Percentiles rank a stretch among this genome's conserved stretches.
Conservation (phyloP, 2,888 invertebrate species). For the Cheilosia vulpina region DNA sequence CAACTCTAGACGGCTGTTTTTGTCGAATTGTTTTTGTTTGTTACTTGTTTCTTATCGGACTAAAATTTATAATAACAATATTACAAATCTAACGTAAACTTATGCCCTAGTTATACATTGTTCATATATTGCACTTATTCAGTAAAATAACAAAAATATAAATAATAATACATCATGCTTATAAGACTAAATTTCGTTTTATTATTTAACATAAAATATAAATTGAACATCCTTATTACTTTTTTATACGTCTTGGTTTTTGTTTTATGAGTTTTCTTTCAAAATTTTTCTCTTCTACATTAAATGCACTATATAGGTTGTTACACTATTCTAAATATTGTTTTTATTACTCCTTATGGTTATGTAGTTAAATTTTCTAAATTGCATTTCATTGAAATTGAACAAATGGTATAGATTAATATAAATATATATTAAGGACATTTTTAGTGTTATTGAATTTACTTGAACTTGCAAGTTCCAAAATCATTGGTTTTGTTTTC, state of each 20-base stretch:
- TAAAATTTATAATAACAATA: conserved; percentile 50
- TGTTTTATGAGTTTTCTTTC: not conserved
- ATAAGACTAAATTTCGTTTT: conserved; percentile 32
- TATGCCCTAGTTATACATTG: conserved; percentile 27
- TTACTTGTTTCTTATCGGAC: conserved; percentile 7
- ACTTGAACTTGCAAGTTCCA: conserved; percentile 37
- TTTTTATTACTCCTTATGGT: conserved; percentile 43
- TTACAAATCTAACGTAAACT: conserved; percentile 42
- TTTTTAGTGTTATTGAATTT: conserved; percentile 24
- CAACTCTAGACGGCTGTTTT: conserved; percentile 31
- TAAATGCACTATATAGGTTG: conserved; percentile 67
- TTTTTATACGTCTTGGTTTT: conserved; percentile 27
- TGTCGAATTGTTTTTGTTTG: conserved; percentile 25
- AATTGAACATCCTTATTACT: conserved; percentile 27
- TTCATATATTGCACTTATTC: conserved; percentile 58
- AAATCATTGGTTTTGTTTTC: conserved; percentile 50
- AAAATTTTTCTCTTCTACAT: conserved; percentile 61
- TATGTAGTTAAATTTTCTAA: conserved; percentile 64
- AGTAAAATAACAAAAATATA: conserved; percentile 38
- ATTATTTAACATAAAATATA: conserved; percentile 30
- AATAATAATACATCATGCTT: conserved; percentile 20
- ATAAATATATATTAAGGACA: conserved; percentile 42
- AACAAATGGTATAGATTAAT: conserved; percentile 73
- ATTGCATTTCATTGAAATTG: conserved; percentile 75
- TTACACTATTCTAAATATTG: conserved; percentile 74